Percentiles rank a stretch among this genome's conserved stretches.
Conservation (phyloP, 2,113 vertebrate species). For the Lophius piscatorius region DNA sequence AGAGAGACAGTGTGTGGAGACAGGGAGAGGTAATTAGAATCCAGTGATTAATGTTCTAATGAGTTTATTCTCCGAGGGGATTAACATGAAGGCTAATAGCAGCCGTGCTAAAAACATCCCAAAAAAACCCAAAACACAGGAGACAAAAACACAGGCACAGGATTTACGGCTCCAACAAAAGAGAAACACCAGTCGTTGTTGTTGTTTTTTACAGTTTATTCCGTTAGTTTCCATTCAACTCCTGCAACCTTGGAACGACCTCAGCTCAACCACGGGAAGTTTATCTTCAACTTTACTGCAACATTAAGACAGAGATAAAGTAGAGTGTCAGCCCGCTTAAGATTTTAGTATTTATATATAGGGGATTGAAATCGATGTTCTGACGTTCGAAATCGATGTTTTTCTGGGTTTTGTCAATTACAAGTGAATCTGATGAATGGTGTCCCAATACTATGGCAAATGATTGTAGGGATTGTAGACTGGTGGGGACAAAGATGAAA, state of each 20-base stretch:
- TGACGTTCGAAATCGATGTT: too few relatives aligned
- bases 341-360: not conserved
- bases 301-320: not conserved
- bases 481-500: not conserved
- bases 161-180: constrained; percentile 58
- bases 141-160: constrained; percentile 65
- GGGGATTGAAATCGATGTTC: not conserved
- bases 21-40: constrained; percentile 73
- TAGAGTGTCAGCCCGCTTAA: not conserved
- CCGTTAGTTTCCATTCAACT: constrained; percentile 16
- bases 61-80: constrained; percentile 79
- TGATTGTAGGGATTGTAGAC: not conserved
- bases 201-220: constrained; percentile 43
- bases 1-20: constrained; percentile 22
- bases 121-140: constrained; percentile 67
- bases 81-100: constrained; percentile 73
- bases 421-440: not conserved
- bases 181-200: constrained; percentile 45
- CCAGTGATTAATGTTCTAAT: constrained; percentile 79
- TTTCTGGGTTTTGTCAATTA: too few relatives aligned
- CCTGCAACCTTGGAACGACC: constrained; percentile 52
- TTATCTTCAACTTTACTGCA: constrained; percentile 12
- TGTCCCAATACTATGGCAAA: not conserved
- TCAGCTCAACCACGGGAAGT: constrained; percentile 3
- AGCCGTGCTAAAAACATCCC: constrained; percentile 74